phyloP scores from a whole-genome alignment of 2,888 invertebrate species.

The Ophion costatus region DNA sequence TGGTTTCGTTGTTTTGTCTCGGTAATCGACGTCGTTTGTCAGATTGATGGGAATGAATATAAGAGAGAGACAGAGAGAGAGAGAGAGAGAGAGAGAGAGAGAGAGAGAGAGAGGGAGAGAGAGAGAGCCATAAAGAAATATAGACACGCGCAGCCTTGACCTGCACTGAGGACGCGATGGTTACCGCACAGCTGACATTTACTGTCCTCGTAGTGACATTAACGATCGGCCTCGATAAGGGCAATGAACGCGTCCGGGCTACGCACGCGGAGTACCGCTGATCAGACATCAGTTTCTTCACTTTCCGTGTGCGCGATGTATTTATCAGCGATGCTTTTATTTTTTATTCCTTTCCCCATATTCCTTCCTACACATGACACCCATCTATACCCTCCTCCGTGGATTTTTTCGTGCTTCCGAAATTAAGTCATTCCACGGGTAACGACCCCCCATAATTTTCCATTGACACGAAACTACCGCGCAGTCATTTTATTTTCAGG shows the following conservation, averaged over 20 bases:
- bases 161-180: slow-evolving; percentile 54
- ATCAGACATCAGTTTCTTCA: slow-evolving; percentile 26
- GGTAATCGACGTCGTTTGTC: slow-evolving; percentile 21
- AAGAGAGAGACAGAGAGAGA: neutral
- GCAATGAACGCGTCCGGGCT: slow-evolving; percentile 59
- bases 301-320: slow-evolving; percentile 10
- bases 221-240: slow-evolving; percentile 75
- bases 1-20: slow-evolving; percentile 22
- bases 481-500: neutral
- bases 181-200: slow-evolving; percentile 69
- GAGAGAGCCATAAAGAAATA: slow-evolving; percentile 47
- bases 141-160: slow-evolving; percentile 71
- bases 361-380: neutral
- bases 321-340: slow-evolving; percentile 20
- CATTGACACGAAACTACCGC: slow-evolving; percentile 1
- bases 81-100: neutral
- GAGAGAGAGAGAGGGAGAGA: neutral
- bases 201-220: slow-evolving; percentile 73
- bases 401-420: neutral
- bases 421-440: neutral
- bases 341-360: neutral
- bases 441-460: neutral
- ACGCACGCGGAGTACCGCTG: slow-evolving; percentile 6
- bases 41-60: slow-evolving; percentile 45
- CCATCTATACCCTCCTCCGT: neutral